These are phyloP conservation scores for Enteromius viviparus DNA, from an alignment of 2,797 vertebrate genomes.

Conservation along the genomic window DNA sequence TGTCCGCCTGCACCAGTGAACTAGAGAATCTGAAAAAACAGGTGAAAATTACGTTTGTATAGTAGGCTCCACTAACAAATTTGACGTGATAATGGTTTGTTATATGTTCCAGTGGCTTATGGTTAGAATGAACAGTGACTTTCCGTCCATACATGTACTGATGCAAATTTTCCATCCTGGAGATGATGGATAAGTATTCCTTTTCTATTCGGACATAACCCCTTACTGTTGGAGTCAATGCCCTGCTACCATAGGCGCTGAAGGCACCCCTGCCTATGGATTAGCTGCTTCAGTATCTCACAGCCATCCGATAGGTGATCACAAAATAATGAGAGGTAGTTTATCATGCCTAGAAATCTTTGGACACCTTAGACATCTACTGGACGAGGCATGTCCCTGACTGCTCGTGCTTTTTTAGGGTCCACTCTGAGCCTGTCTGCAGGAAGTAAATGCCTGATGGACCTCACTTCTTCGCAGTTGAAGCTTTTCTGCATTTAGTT, in stretches of 20 bases:
- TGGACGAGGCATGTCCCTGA: conserved; percentile 1
- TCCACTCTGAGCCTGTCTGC: no score
- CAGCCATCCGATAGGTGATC: conserved; percentile 36
- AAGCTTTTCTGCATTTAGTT: conserved; percentile 14
- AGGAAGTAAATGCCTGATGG: not conserved
- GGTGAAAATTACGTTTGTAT: conserved; percentile 49
- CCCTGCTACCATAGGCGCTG: not conserved
- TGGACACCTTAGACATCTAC: not conserved
- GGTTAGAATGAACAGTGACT: conserved; percentile 7
- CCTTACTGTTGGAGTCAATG: not conserved
- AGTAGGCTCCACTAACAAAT: not conserved
- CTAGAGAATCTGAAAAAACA: conserved; percentile 59
- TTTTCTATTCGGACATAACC: not conserved
- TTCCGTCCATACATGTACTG: not conserved
- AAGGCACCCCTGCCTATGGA: not conserved
- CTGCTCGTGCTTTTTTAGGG: no score
- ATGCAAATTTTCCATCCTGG: conserved; percentile 8
- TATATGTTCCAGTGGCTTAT: conserved; percentile 26
- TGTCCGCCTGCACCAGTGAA: conserved; percentile 49
- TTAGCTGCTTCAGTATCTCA: no score
- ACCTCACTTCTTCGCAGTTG: not conserved
- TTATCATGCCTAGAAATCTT: not conserved
- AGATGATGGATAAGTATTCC: not conserved
- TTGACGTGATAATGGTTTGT: conserved; percentile 4
- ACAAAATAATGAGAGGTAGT: conserved; percentile 11